Evolutionary conservation across 2,797 vertebrate species (phyloP).

Genomic region (Sphaeramia orbicularis): DNA sequence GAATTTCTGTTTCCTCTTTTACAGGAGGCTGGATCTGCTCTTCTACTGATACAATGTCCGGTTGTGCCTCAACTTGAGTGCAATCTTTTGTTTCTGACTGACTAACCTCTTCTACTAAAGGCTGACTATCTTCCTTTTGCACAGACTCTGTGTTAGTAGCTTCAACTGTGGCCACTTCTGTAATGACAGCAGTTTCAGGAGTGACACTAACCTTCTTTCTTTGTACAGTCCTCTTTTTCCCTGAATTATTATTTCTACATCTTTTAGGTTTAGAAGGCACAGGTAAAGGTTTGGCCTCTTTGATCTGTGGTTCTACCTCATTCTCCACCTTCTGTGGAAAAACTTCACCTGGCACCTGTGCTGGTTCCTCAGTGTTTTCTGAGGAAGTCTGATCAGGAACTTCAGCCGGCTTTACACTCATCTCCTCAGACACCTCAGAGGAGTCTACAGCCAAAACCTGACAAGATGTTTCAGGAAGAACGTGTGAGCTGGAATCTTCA

Average conservation of each 20-base stretch:
- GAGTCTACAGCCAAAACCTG: constrained; percentile 46
- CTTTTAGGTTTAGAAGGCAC: constrained; percentile 77
- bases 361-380: constrained; percentile 32
- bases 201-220: constrained; percentile 67
- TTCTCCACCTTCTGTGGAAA: constrained; percentile 44
- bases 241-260: constrained; percentile 65
- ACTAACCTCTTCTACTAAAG: constrained; percentile 42
- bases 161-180: constrained; percentile 58
- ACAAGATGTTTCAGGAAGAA: constrained; percentile 60
- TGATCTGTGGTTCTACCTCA: constrained; percentile 65
- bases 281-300: constrained; percentile 67
- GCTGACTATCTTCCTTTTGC: constrained; percentile 48
- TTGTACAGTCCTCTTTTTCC: constrained; percentile 64
- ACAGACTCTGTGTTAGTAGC: constrained; percentile 42
- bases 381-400: constrained; percentile 43
- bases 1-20: constrained; percentile 77
- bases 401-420: constrained; percentile 40
- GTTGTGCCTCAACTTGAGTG: constrained; percentile 48
- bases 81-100: constrained; percentile 48
- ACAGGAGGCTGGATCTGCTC: constrained; percentile 58
- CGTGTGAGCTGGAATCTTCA: constrained; percentile 56
- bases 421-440: constrained; percentile 26
- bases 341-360: constrained; percentile 51
- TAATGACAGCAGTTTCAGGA: constrained; percentile 53
- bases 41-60: constrained; percentile 53